Base-by-base conservation (phyloP, 2,888 invertebrate genomes). In the Dione juno region DNA sequence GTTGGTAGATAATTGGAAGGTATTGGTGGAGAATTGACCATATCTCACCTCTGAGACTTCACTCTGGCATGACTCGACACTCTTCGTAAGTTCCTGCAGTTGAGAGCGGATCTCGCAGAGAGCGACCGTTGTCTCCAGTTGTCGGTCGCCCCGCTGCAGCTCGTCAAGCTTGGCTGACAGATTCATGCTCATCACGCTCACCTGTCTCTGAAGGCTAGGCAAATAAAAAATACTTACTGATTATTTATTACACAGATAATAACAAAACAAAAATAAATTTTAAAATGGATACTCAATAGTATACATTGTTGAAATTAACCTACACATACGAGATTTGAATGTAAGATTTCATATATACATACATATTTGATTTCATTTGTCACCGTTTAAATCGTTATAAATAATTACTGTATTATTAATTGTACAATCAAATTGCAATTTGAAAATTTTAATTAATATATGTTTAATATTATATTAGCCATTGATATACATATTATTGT, bases 181-280 rank as follows among this genome's bases (percentile, higher is more conserved):
- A 95, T 97, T 98, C 97, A 97, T 97, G 94, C 97, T 98, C 98
- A 98, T 98, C 95, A 98, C 97, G 96, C 97, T 96, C 95, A 98
- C 97, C 96, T 98, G 98, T 95, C 97, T 97, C 96, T 98, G 98
- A 95, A 98, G 97, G 96, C 98, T 98, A 94, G 45, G 3, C 19
- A 28, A 40, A 43, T 41, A 14, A 10, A 1, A 43, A n/a, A 43
- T n/a, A 61, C n/a, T 19, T n/a, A 61, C n/a, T n/a, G n/a, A n/a
- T 3, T 37, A 37, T 11, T 5, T 37, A 14, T 35, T 10, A 50
- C 11, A 50, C 19, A 48, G 19, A 48, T 21, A 53, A 7, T 53
- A 37, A 37, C n/a, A 16, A 54, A n/a, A 16, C 21, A n/a, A 57
- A 37, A 57, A 35, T 37, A 16, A 35, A 35, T 35, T 21, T 14